phyloP scores from a whole-genome alignment of 23 tunicate species.

The Botrylloides violaceus region DNA sequence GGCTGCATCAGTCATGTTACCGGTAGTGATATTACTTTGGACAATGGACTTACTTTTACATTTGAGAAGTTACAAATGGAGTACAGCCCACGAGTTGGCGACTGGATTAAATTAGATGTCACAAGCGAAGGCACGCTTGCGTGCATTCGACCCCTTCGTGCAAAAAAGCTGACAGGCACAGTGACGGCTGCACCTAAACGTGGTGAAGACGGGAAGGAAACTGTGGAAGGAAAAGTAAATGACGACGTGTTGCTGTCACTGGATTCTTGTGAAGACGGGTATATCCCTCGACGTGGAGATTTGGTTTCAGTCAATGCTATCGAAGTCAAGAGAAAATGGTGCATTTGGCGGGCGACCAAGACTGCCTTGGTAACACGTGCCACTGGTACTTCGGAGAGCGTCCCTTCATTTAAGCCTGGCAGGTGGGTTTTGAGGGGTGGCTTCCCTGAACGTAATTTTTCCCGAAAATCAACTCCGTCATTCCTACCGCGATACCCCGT shows the following conservation, averaged over 20 bases:
- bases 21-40: not conserved
- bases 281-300: constrained; percentile 53
- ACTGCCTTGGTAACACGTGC: constrained; percentile 23
- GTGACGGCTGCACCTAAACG: constrained; percentile 20
- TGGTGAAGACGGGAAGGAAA: not conserved
- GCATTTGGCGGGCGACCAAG: constrained; percentile 61
- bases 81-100: constrained; percentile 39
- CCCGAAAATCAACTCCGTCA: constrained; percentile 38
- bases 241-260: constrained; percentile 34
- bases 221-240: constrained; percentile 36
- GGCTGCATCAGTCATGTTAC: not conserved
- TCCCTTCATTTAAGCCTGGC: not conserved
- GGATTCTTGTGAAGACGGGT: constrained; percentile 28
- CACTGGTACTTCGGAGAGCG: not conserved
- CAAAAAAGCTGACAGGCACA: constrained; percentile 35
- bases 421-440: constrained; percentile 71
- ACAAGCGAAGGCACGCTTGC: constrained; percentile 25
- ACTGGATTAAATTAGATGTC: constrained; percentile 66
- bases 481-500: constrained; percentile 73
- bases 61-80: constrained; percentile 1
- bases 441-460: constrained; percentile 25
- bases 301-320: constrained; percentile 38
- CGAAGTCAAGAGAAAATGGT: constrained; percentile 50
- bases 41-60: not conserved
- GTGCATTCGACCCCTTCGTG: constrained; percentile 39